Conservation (phyloP, 2,113 vertebrate species). For the Danio rerio region GRCz12tu NC_133199.1:39006001-39006500, state of each 20-base stretch:
- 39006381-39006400: neutral
- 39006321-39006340: neutral
- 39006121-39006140: neutral
- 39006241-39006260: constrained; percentile 63
- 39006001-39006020: too few relatives aligned
- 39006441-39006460: neutral
- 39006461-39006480: neutral
- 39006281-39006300: neutral
- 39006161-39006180: constrained; percentile 15
- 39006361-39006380: neutral
- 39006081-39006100: constrained; percentile 2
- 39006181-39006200: constrained; percentile 67
- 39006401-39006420: neutral
- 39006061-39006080: neutral
- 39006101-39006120: constrained; percentile 29
- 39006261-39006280: neutral
- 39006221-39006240: constrained; percentile 68
- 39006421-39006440: neutral
- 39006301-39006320: constrained; percentile 2
- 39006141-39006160: neutral
- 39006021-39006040: too few relatives aligned
- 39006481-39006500: too few relatives aligned
- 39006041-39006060: neutral
- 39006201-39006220: constrained; percentile 64
- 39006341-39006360: neutral